Conservation (phyloP, 2,888 invertebrate species). For the Pogonocherus hispidulus region DNA sequence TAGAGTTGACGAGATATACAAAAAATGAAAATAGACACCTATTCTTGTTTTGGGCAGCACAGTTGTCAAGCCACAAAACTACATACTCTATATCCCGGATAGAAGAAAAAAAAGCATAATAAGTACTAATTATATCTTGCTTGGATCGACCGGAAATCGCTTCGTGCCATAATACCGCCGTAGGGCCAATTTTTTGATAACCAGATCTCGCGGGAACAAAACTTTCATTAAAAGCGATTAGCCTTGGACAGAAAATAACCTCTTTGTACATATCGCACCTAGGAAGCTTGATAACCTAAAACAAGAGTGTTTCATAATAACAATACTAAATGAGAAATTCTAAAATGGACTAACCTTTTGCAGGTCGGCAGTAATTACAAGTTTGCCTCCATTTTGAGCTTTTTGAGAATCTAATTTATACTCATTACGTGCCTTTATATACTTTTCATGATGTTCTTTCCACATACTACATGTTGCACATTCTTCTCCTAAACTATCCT, state of each 20-base stretch:
- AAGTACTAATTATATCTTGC: conserved; percentile 35
- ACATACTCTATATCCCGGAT: too few species aligned
- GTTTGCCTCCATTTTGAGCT: background rate
- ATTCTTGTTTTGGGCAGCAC: conserved; percentile 38
- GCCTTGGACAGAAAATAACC: conserved; percentile 37
- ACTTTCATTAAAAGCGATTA: conserved; percentile 35
- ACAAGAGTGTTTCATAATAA: background rate
- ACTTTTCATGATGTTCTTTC: conserved; percentile 1
- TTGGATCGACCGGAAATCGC: conserved; percentile 30
- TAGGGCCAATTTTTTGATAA: conserved; percentile 23
- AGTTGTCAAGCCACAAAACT: conserved; percentile 31
- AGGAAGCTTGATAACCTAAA: conserved; percentile 38
- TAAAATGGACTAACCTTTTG: conserved; percentile 21
- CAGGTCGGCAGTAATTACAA: conserved; percentile 18
- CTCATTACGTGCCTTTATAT: background rate
- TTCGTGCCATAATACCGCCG: conserved; percentile 36
- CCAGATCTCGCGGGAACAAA: conserved; percentile 29
- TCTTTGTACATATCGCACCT: conserved; percentile 35
- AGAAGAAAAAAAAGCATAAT: conserved; percentile 27
- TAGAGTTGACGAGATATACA: background rate
- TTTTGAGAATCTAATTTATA: background rate
- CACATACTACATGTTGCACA: background rate
- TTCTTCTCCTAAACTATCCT: conserved; percentile 2
- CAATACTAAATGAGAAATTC: background rate
- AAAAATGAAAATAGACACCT: conserved; percentile 35